Conservation (phyloP, 2,797 vertebrate species). For the Podargus strigoides region DNA sequence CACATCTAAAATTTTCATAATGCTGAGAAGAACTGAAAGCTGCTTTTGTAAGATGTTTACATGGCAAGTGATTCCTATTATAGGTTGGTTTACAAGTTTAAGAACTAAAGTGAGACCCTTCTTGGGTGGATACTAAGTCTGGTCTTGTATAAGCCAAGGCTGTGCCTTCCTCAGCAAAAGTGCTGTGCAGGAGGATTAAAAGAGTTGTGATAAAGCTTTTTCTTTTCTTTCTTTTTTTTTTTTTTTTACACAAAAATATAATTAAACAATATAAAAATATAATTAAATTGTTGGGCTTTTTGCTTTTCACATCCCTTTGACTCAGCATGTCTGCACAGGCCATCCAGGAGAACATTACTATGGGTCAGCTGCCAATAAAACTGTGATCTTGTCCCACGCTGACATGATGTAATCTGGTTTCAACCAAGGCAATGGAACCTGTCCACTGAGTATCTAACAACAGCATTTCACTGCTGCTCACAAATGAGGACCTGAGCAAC, state of each 20-base stretch:
- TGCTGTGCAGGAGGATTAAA: not conserved
- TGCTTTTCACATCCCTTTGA: not conserved
- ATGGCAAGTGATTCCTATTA: not conserved
- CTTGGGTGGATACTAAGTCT: not conserved
- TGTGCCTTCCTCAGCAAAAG: not conserved
- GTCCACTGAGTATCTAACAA: not conserved
- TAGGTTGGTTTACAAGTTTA: not conserved
- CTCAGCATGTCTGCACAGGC: not conserved
- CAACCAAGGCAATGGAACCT: not conserved
- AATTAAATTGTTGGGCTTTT: not conserved
- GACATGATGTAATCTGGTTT: not conserved
- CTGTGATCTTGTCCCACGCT: rapidly evolving
- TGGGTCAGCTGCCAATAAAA: not conserved
- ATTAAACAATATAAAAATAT: not conserved
- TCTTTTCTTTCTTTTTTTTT: too few relatives aligned
- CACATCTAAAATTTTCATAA: not conserved
- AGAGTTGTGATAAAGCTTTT: not conserved
- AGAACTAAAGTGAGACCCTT: too few relatives aligned
- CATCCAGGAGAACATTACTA: not conserved
- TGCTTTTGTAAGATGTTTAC: not conserved
- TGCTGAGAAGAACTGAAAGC: not conserved
- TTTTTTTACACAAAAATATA: not conserved
- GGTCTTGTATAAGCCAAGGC: not conserved
- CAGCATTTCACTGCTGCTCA: not conserved
- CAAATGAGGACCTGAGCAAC: not conserved